These are phyloP conservation scores for Notiomystis cincta DNA, from an alignment of 2,113 vertebrate genomes.

Conservation along the genomic window DNA sequence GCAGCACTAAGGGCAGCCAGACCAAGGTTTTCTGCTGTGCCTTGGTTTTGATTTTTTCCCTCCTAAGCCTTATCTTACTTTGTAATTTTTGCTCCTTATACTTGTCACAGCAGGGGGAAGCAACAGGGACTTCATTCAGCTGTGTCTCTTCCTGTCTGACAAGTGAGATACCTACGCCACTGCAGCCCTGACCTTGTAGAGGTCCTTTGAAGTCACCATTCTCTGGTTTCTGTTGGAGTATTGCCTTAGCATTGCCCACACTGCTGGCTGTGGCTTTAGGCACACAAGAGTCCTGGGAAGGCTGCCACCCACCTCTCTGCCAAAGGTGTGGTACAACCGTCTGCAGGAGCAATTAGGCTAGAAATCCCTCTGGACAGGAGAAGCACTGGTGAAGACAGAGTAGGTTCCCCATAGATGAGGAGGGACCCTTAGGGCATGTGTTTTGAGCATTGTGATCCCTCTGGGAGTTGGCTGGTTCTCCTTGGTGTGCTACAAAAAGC, in stretches of 20 bases:
- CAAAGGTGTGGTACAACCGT: background rate
- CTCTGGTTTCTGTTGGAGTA: background rate
- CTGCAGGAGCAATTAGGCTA: background rate
- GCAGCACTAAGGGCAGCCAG: background rate
- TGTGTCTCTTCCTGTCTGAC: background rate
- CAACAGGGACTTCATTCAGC: background rate
- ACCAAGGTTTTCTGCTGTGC: background rate
- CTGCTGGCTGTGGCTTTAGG: background rate
- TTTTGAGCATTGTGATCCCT: background rate
- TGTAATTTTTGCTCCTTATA: background rate
- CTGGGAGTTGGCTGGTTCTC: background rate
- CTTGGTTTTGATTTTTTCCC: background rate
- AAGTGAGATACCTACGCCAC: background rate
- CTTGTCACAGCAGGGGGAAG: background rate
- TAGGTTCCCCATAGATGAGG: background rate
- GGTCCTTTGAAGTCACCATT: background rate
- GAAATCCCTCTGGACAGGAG: background rate
- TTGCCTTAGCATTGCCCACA: background rate
- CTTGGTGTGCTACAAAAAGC: background rate
- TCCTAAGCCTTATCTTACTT: background rate
- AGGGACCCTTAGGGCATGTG: background rate
- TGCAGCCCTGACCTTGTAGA: background rate
- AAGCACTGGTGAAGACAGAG: background rate
- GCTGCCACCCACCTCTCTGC: background rate
- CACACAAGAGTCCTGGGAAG: background rate